Evolutionary conservation across 2,888 invertebrate species (phyloP).

Genomic region (Rhogogaster chlorosoma): DNA sequence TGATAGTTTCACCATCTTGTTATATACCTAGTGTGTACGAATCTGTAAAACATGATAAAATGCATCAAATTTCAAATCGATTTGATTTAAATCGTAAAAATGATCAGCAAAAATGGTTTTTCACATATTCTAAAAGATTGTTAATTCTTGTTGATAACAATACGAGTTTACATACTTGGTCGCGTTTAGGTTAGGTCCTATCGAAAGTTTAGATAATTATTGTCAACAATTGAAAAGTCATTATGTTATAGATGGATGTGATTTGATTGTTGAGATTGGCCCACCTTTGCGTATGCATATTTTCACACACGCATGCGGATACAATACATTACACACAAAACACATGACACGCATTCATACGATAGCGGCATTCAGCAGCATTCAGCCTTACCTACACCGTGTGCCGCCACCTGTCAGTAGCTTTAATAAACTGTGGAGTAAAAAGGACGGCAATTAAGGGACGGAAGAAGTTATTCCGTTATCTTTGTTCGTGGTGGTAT

Average conservation of each 20-base stretch:
- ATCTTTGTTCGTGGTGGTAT: background rate
- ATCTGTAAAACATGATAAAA: background rate
- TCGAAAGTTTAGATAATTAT: background rate
- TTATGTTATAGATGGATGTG: background rate
- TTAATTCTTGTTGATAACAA: background rate
- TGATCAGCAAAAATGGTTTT: background rate
- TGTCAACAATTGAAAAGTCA: background rate
- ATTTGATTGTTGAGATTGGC: background rate
- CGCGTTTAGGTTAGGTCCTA: background rate
- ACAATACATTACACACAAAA: too few relatives aligned
- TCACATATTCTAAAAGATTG: background rate
- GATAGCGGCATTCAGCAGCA: too few relatives aligned
- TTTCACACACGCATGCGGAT: background rate
- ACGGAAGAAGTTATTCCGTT: background rate
- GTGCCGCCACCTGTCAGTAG: background rate
- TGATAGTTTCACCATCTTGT: slow-evolving; percentile 46
- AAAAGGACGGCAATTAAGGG: too few relatives aligned
- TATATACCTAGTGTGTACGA: background rate
- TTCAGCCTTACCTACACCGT: background rate
- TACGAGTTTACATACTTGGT: background rate
- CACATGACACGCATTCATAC: too few relatives aligned
- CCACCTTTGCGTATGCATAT: background rate
- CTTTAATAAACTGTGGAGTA: background rate
- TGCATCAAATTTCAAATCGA: background rate
- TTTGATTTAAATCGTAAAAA: background rate